Percentiles rank a stretch among this genome's conserved stretches.
phyloP scores from a whole-genome alignment of 1,140 invertebrate species.

The Bombus cullumanus region DNA sequence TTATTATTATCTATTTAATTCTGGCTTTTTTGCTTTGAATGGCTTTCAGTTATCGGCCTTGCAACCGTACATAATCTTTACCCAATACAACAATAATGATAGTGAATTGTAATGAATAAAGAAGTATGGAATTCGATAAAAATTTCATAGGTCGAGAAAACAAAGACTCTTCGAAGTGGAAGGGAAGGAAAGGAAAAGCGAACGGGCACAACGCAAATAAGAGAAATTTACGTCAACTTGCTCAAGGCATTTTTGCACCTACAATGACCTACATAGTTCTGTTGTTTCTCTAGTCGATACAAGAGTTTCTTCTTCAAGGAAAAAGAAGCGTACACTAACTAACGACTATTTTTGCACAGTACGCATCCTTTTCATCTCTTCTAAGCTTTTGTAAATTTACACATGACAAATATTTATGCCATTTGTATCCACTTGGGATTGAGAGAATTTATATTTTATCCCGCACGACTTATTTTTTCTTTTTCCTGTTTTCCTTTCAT shows the following conservation, averaged over 20 bases:
- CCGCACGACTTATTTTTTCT: not conserved
- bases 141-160: not conserved
- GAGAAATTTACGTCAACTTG: constrained; percentile 39
- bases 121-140: not conserved
- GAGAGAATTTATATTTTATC: not conserved
- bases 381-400: not conserved
- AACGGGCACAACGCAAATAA: too few species aligned
- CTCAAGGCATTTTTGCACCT: constrained; percentile 11
- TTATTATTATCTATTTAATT: too few species aligned
- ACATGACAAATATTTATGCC: constrained; percentile 9
- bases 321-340: not conserved
- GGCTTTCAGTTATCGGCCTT: too few species aligned
- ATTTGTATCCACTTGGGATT: not conserved
- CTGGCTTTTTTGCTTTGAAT: too few species aligned
- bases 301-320: not conserved
- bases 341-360: constrained; percentile 25
- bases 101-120: not conserved
- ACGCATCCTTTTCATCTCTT: too few species aligned
- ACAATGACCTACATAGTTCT: not conserved
- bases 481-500: not conserved
- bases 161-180: not conserved
- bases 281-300: not conserved
- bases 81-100: too few species aligned
- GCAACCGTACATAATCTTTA: too few species aligned
- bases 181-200: not conserved